Evolutionary conservation across 2,888 invertebrate species (phyloP), one percentile per base, ranked within the genome.

Genomic region (Amblyteles armatorius): DNA sequence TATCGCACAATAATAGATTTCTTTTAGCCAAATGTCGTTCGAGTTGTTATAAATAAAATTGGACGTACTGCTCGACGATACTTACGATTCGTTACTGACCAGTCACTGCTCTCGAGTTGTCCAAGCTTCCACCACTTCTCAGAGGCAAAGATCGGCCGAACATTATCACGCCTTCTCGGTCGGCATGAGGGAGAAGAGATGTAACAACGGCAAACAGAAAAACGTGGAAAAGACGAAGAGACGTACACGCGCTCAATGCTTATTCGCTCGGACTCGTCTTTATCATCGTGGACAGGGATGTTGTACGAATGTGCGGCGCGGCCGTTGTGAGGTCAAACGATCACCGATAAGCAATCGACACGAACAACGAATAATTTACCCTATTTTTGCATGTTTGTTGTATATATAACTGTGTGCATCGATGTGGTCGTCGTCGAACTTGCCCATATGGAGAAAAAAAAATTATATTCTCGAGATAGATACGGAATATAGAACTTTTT

Each of bases 61-160:
- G 19, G 26, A 33, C 65, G 71, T 50, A 19, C 48, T 65, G 74
- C 48, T 50, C 76, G 50, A n/a, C 82, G 40, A 76, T 50, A 68
- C 36, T 78, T 69, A 40, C 52, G 60, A 82, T 60, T 76, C 33
- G 72, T 29, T 57, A 85, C 85, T 85, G 79, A 85, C 48, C 44
- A 67, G 57, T 71, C 33, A 16, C 16, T 67, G 52, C 57, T 65
- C 73, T 40, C 77, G 69, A 40, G 52, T 73, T 85, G 83, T 82
- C 77, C 84, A 55, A 68, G 72, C 73, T 78, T 80, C 81, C 74
- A 33, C 71, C 77, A 72, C 73, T 84, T 84, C 69, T 79, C 72
- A 76, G 86, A 82, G 86, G 22, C 87, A 87, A 87, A 87, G 86
- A 84, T 87, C 87, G 86, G 86, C 50, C 74, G 60, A 73, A 78